These are phyloP conservation scores for Caenorhabditis japonica DNA, from an alignment of 2,888 invertebrate species.

Conservation along the genomic window DNA sequence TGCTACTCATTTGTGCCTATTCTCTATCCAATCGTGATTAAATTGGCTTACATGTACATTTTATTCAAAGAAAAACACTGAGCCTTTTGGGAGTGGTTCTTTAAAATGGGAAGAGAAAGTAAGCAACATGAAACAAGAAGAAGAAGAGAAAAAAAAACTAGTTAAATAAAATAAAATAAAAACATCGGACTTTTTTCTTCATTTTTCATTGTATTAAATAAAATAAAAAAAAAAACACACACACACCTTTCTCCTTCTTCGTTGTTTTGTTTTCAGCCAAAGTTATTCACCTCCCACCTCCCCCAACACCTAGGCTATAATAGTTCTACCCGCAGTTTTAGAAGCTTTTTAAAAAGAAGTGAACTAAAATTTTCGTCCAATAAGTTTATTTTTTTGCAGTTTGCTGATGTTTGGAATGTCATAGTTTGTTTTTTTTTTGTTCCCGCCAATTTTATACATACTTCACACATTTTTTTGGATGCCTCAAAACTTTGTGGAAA, in stretches of 20 bases:
- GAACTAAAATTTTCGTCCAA: slow-evolving; percentile 13
- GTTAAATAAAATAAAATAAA: not conserved
- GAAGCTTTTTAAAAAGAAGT: too few species aligned
- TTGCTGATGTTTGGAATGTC: not conserved
- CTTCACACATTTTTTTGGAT: too few species aligned
- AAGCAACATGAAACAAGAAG: slow-evolving; percentile 3
- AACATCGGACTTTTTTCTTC: too few species aligned
- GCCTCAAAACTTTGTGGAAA: slow-evolving; percentile 58
- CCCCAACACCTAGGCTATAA: too few species aligned
- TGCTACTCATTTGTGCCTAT: too few species aligned
- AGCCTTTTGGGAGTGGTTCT: slow-evolving; percentile 2
- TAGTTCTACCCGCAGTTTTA: too few species aligned
- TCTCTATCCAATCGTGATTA: too few species aligned
- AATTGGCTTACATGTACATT: slow-evolving; percentile 5
- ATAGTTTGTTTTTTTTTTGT: too few species aligned
- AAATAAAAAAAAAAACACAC: too few species aligned
- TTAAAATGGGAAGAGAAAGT: slow-evolving; percentile 12
- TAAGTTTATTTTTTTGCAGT: not conserved
- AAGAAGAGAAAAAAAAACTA: not conserved
- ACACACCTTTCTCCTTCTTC: slow-evolving; percentile 3
- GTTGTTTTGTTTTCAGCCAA: not conserved
- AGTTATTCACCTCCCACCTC: not conserved
- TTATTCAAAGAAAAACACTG: slow-evolving; percentile 9
- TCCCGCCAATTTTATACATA: too few species aligned
- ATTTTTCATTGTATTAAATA: too few species aligned